Conservation (phyloP, 2,888 invertebrate genomes). For the Zelleria hepariella region DNA sequence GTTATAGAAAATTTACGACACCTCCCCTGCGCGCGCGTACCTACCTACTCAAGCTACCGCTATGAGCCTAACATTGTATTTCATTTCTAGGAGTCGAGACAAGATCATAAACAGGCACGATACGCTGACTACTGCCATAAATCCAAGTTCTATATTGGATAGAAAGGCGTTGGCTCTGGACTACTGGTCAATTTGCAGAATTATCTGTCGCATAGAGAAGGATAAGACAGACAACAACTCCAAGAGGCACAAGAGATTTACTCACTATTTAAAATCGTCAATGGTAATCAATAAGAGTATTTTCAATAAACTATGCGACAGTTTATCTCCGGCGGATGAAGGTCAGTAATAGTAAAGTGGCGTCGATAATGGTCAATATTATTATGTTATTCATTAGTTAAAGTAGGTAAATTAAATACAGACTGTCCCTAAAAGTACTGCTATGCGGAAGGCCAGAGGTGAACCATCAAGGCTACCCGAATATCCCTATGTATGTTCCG, state of each 20-base stretch:
- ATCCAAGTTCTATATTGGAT: conserved; percentile 60
- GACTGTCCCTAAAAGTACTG: no score
- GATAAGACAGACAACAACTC: conserved; percentile 67
- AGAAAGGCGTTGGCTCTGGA: conserved; percentile 73
- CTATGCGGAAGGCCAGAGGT: no score
- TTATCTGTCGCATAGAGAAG: conserved; percentile 79
- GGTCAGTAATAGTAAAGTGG: background rate
- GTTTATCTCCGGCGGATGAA: conserved; percentile 24
- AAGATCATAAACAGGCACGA: conserved; percentile 44
- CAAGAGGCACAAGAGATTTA: conserved; percentile 82
- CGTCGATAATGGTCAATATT: background rate
- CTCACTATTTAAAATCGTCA: conserved; percentile 80
- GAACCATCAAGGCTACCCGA: no score
- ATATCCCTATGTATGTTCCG: no score
- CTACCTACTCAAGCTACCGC: background rate
- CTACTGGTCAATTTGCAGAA: conserved; percentile 78
- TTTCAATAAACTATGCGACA: conserved; percentile 61
- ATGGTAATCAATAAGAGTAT: conserved; percentile 60
- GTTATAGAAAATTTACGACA: no score
- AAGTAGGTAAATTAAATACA: no score
- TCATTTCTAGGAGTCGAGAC: conserved; percentile 59
- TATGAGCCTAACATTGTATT: background rate
- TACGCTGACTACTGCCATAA: conserved; percentile 61
- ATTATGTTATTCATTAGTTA: no score
- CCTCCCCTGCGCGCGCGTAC: no score